Base-by-base conservation (phyloP, 2,888 invertebrate genomes). In the Sialis fuliginosa region DNA sequence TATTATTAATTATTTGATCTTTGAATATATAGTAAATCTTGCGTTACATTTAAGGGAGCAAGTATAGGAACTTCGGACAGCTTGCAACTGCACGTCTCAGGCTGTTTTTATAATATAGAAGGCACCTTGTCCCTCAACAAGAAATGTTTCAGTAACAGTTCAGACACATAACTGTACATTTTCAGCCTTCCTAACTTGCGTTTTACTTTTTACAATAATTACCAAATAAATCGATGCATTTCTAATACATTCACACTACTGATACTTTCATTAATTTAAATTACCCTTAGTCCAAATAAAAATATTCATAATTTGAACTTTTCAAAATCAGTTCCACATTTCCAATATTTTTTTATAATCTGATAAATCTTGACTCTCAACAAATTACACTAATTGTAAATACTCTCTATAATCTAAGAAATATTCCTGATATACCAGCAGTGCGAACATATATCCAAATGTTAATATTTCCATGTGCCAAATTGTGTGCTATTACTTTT, bases 111-210 rank as follows among this genome's bases (percentile, higher is more conserved):
- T 46, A 35, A 42, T 47, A 40, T 35, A 47, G 47, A 54, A 54
- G 54, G 54, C 55, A 54, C 54, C 51, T 47, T 50, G 54, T 53
- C 52, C 53, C 54, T 53, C 54, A 54, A 53, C 54, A 54, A 52
- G 46, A 45, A 48, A 44, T 44, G 44, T 31, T 34, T 42, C 34
- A 42, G 39, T 31, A 45, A 43, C 31, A 42, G 32, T 37, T 37
- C 12, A 10, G n/a, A 10, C 12, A 37, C n/a, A 12, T 37, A 37
- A 12, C 12, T 37, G 12, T 37, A n/a, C 37, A 10, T 37, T 37
- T 37, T 33, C 45, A 45, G 45, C 45, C 45, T 45, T 45, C 45
- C 45, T 45, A 45, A 45, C 45, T 45, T 45, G 45, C 45, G 22
- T 34, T 35, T 31, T 30, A n/a, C 22, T 40, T 30, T 30, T 22